Conservation (phyloP, 1,140 invertebrate species). For the Lordiphosa collinella region DNA sequence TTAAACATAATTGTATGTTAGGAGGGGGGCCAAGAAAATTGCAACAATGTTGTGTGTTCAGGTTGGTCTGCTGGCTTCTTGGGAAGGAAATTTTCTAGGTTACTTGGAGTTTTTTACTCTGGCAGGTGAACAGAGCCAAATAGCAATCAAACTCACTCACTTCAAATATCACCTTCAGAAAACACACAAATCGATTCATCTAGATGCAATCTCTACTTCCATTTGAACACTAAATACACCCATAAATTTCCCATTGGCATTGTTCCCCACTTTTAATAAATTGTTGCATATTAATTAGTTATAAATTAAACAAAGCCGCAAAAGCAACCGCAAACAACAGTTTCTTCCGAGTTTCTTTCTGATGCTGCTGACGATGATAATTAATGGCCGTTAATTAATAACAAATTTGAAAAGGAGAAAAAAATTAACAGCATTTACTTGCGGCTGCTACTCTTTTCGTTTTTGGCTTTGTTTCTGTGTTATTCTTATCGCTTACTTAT, state of each 20-base stretch:
- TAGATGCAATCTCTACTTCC: background rate
- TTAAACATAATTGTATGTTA: background rate
- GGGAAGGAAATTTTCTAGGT: no score
- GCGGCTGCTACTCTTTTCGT: background rate
- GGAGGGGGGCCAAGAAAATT: no score
- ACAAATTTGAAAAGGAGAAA: slow-evolving; percentile 16
- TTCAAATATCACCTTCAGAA: no score
- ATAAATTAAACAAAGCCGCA: slow-evolving; percentile 13
- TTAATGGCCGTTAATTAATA: slow-evolving; percentile 21
- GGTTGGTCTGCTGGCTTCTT: no score
- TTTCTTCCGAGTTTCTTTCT: background rate
- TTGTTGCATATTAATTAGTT: slow-evolving; percentile 19
- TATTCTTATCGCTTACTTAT: background rate
- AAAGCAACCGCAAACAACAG: slow-evolving; percentile 10
- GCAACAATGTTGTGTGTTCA: no score
- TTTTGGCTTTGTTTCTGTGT: no score
- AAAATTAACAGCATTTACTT: slow-evolving; percentile 11
- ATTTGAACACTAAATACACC: slow-evolving; percentile 11
- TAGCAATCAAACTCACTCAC: no score
- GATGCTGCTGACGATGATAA: slow-evolving; percentile 1
- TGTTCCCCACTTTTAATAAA: slow-evolving; percentile 6
- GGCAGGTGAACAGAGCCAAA: no score
- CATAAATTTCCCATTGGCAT: slow-evolving; percentile 7
- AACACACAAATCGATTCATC: no score
- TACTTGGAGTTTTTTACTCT: no score